These are phyloP conservation scores for Smithornis capensis DNA, from an alignment of 2,113 vertebrate genomes.

Conservation along the genomic window DNA sequence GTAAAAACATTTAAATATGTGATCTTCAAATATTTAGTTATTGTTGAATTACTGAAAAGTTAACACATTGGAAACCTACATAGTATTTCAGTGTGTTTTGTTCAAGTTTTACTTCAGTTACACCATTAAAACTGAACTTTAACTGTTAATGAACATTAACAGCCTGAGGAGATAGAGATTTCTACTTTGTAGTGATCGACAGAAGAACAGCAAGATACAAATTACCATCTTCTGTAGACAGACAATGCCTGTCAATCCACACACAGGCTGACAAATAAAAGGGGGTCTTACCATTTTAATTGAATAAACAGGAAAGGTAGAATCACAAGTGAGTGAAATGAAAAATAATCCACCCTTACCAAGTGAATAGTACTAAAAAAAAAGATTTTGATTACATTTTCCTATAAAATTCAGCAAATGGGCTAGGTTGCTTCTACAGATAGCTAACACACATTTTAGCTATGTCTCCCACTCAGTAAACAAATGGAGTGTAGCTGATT, in stretches of 20 bases:
- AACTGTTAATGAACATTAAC: background rate
- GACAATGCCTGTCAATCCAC: background rate
- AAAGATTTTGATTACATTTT: background rate
- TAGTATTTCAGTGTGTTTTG: background rate
- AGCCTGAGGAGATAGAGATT: background rate
- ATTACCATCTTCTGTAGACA: background rate
- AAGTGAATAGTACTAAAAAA: background rate
- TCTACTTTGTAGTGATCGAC: background rate
- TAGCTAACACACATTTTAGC: background rate
- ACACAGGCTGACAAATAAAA: background rate
- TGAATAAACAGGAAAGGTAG: background rate
- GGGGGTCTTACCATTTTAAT: background rate
- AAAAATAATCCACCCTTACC: background rate
- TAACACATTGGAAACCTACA: background rate
- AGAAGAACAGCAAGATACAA: background rate
- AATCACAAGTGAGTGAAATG: background rate
- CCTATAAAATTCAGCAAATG: background rate
- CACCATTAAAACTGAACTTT: background rate
- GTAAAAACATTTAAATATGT: background rate
- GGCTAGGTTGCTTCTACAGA: background rate
- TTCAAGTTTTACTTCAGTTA: background rate
- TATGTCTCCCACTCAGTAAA: background rate
- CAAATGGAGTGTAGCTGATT: background rate
- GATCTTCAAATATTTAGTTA: background rate
- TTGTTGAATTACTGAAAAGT: background rate